Conservation (phyloP, 1,140 invertebrate genomes). For the Cecropterus lyciades region DNA sequence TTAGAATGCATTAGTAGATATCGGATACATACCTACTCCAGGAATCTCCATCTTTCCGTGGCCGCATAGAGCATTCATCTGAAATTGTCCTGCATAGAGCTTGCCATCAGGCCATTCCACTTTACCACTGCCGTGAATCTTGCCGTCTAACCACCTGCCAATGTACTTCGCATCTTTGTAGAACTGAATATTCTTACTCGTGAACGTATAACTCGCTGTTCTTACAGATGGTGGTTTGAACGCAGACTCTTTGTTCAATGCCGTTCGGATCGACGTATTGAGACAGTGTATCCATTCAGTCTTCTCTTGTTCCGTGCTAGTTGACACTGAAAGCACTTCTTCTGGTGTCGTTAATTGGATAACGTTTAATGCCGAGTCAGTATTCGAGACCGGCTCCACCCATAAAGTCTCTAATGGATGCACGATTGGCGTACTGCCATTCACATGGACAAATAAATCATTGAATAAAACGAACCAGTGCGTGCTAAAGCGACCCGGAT, state of each 20-base stretch:
- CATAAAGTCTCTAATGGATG: constrained; percentile 91
- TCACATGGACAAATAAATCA: constrained; percentile 90
- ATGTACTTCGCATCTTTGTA: constrained; percentile 92
- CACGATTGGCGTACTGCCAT: constrained; percentile 85
- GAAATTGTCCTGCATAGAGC: constrained; percentile 91
- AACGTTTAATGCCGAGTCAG: constrained; percentile 85
- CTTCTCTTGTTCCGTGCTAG: constrained; percentile 88
- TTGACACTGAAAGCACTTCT: constrained; percentile 88
- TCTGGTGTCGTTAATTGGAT: constrained; percentile 91
- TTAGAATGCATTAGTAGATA: no score
- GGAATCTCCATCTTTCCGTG: constrained; percentile 89
- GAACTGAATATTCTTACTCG: constrained; percentile 85
- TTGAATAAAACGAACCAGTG: constrained; percentile 92
- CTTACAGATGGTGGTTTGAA: constrained; percentile 88
- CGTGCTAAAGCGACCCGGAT: constrained; percentile 87
- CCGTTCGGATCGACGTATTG: constrained; percentile 86
- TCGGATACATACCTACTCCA: constrained; percentile 74
- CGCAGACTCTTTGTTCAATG: constrained; percentile 82
- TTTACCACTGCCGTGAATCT: constrained; percentile 92
- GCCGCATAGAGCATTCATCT: constrained; percentile 90
- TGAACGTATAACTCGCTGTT: constrained; percentile 90
- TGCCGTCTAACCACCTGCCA: constrained; percentile 91
- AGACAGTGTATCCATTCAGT: constrained; percentile 91
- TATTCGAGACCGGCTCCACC: constrained; percentile 87
- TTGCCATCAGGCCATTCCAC: constrained; percentile 92